Conservation (phyloP, 1,140 invertebrate species). For the Lysiphlebus fabarum region DNA sequence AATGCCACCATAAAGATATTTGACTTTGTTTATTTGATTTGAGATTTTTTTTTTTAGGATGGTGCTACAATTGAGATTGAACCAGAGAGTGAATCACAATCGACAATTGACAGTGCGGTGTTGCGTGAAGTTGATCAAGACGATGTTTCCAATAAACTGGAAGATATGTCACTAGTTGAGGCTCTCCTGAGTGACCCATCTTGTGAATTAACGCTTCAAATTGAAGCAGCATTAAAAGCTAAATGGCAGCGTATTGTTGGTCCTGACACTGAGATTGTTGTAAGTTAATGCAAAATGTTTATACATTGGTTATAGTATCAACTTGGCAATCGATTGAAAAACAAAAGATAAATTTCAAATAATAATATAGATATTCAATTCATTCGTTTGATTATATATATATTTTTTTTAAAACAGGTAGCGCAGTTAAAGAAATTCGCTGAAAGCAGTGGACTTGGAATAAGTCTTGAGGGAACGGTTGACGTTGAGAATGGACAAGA, state of each 20-base stretch:
- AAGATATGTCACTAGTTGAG: slow-evolving; percentile 55
- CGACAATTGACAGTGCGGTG: slow-evolving; percentile 61
- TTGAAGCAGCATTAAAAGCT: slow-evolving; percentile 73
- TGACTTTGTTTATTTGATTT: too few relatives aligned
- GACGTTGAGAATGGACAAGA: slow-evolving; percentile 89
- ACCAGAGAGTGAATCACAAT: slow-evolving; percentile 64
- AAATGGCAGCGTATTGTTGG: slow-evolving; percentile 85
- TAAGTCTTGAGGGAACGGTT: slow-evolving; percentile 94
- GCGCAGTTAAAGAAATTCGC: slow-evolving; percentile 82
- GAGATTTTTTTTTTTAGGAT: slow-evolving; percentile 44
- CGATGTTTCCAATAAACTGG: slow-evolving; percentile 60
- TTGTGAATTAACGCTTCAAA: slow-evolving; percentile 63
- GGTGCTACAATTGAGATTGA: slow-evolving; percentile 64
- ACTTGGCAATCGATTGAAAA: too few relatives aligned
- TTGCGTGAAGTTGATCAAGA: slow-evolving; percentile 58
- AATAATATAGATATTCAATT: background rate
- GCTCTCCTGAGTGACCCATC: slow-evolving; percentile 57
- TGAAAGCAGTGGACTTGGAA: slow-evolving; percentile 87
- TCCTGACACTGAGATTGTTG: slow-evolving; percentile 81
- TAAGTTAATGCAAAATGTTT: slow-evolving; percentile 38
- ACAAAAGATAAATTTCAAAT: background rate
- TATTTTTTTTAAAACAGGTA: slow-evolving; percentile 53
- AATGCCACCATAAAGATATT: too few relatives aligned
- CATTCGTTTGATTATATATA: background rate
- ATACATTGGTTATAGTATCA: too few relatives aligned